Evolutionary conservation across 2,113 vertebrate species (phyloP).

Genomic region (Percopsis transmontana): DNA sequence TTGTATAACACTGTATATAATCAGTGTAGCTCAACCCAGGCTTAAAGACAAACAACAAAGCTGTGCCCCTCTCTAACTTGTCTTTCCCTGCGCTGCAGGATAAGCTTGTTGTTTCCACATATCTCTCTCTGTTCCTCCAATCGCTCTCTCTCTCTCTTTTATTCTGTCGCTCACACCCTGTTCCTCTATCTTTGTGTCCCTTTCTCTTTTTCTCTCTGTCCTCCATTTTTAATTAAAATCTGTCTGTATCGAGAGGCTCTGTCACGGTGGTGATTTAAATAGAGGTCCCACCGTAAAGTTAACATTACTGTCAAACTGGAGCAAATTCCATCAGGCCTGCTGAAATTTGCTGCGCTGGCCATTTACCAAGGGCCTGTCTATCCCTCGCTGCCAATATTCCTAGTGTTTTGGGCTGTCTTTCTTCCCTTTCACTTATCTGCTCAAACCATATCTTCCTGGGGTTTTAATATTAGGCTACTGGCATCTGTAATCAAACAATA

Average conservation of each 20-base stretch:
- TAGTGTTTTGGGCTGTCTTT: too few species aligned
- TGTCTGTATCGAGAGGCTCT: slow-evolving; percentile 59
- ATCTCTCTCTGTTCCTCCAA: slow-evolving; percentile 16
- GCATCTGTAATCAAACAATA: too few species aligned
- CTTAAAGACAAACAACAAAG: background rate
- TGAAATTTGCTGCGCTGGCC: too few species aligned
- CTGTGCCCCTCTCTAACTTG: slow-evolving; percentile 15
- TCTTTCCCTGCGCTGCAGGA: slow-evolving; percentile 26
- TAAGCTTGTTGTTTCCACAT: slow-evolving; percentile 55
- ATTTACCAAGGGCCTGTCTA: too few species aligned
- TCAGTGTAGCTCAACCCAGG: too few species aligned
- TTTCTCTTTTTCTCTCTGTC: slow-evolving; percentile 10
- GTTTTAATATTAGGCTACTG: too few species aligned
- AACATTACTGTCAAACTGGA: slow-evolving; percentile 68
- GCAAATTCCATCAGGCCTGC: slow-evolving; percentile 63
- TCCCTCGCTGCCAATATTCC: too few species aligned
- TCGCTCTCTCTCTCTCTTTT: background rate
- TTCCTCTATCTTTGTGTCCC: slow-evolving; percentile 17
- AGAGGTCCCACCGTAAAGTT: slow-evolving; percentile 60
- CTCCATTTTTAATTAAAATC: slow-evolving; percentile 70
- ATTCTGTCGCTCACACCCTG: slow-evolving; percentile 24
- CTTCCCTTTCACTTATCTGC: too few species aligned
- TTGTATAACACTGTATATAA: too few species aligned
- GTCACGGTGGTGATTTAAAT: slow-evolving; percentile 67
- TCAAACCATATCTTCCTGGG: too few species aligned